Evolutionary conservation across 2,797 vertebrate genomes (phyloP).

Genomic region (Melanotaenia boesemani): DNA sequence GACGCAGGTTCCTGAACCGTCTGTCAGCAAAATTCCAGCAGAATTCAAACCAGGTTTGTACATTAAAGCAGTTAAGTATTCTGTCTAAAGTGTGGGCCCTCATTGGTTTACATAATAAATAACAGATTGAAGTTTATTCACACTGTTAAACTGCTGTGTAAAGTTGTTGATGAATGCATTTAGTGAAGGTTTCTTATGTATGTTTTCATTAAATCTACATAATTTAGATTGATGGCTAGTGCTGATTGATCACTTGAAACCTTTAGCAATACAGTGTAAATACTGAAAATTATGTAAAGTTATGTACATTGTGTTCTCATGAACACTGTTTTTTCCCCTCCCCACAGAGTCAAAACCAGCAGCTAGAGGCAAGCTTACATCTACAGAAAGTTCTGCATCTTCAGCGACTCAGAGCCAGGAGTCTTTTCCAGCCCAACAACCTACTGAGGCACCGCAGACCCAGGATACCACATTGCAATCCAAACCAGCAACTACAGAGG

Average conservation of each 20-base stretch:
- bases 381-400: constrained; percentile 59
- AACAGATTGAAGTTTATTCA: constrained; percentile 5
- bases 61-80: background rate
- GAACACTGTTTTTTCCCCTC: background rate
- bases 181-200: background rate
- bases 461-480: constrained; percentile 65
- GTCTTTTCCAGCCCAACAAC: constrained; percentile 52
- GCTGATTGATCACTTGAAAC: background rate
- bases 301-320: background rate
- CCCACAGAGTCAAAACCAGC: constrained; percentile 72
- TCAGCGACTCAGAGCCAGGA: constrained; percentile 58
- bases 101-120: constrained; percentile 1
- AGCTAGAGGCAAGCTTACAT: constrained; percentile 53
- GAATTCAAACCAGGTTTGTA: constrained; percentile 74
- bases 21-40: constrained; percentile 53
- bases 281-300: background rate
- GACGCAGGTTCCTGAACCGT: constrained; percentile 50
- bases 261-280: background rate
- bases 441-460: constrained; percentile 56
- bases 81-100: background rate
- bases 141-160: background rate
- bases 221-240: background rate
- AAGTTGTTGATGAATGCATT: background rate
- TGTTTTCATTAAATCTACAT: background rate
- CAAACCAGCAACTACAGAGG: constrained; percentile 75